phyloP scores from a whole-genome alignment of 2,888 invertebrate genomes.

The Apamea epomidion region DNA sequence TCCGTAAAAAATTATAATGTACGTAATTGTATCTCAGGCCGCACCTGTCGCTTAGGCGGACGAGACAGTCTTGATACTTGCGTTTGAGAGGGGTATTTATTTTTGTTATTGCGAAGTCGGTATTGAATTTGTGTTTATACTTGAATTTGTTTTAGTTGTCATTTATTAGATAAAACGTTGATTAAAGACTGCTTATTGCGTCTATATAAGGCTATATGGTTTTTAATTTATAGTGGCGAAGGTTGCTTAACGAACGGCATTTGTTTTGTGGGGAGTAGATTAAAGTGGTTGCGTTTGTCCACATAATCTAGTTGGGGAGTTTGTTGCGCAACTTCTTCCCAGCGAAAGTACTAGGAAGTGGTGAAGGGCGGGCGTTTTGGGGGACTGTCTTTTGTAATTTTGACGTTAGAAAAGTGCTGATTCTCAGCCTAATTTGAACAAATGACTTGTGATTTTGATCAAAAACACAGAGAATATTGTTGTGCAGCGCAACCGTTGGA shows the following conservation, averaged over 20 bases:
- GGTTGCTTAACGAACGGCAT: not conserved
- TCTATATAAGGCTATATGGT: no score
- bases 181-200: not conserved
- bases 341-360: no score
- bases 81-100: not conserved
- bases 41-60: constrained; percentile 55
- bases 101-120: not conserved
- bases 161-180: not conserved
- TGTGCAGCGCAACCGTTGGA: not conserved
- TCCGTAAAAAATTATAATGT: constrained; percentile 80
- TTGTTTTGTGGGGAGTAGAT: not conserved
- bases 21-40: constrained; percentile 78
- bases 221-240: no score
- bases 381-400: no score
- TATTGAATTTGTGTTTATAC: not conserved
- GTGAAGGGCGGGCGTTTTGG: no score
- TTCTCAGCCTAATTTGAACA: no score
- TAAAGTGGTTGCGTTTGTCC: not conserved
- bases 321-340: no score
- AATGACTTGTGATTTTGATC: no score
- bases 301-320: no score
- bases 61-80: constrained; percentile 58
- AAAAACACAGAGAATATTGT: not conserved
- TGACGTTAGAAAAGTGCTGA: no score
- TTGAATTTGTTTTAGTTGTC: not conserved